Evolutionary conservation across 2,888 invertebrate genomes (phyloP).

Genomic region (Morpho achilles): DNA sequence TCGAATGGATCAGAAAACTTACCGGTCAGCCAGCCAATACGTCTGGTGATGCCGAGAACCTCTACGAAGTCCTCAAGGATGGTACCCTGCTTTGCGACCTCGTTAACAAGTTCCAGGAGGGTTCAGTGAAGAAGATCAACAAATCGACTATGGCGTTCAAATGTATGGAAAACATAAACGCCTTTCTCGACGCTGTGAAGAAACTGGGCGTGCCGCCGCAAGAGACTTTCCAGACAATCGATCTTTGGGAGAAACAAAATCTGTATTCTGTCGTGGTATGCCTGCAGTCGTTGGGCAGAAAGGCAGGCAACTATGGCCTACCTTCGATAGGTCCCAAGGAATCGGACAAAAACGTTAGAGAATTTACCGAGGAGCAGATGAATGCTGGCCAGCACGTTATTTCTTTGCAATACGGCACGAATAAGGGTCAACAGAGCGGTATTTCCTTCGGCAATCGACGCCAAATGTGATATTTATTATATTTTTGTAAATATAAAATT

Average conservation of each 20-base stretch:
- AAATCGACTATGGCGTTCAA: slow-evolving; percentile 95
- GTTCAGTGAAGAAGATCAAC: slow-evolving; percentile 95
- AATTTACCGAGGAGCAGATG: slow-evolving; percentile 95
- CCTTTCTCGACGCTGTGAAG: slow-evolving; percentile 91
- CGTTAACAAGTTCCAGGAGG: slow-evolving; percentile 91
- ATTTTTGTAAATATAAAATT: slow-evolving; percentile 35
- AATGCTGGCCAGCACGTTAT: slow-evolving; percentile 95
- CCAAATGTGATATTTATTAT: slow-evolving; percentile 87
- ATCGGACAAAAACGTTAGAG: slow-evolving; percentile 94
- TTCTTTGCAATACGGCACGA: slow-evolving; percentile 96
- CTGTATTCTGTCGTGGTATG: slow-evolving; percentile 98
- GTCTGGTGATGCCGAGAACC: slow-evolving; percentile 93
- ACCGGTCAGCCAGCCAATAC: slow-evolving; percentile 91
- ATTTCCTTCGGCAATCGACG: slow-evolving; percentile 97
- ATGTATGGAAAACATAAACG: slow-evolving; percentile 99
- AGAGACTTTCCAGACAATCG: slow-evolving; percentile 98
- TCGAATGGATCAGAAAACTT: slow-evolving; percentile 94
- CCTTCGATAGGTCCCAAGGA: slow-evolving; percentile 97
- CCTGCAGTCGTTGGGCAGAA: slow-evolving; percentile 95
- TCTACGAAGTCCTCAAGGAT: slow-evolving; percentile 93
- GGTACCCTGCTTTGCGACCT: slow-evolving; percentile 94
- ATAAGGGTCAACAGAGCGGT: slow-evolving; percentile 97
- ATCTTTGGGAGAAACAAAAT: slow-evolving; percentile 97
- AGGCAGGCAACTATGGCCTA: slow-evolving; percentile 90
- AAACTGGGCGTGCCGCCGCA: slow-evolving; percentile 94